Percentiles rank a stretch among this genome's conserved stretches.
Conservation (phyloP, 2,113 vertebrate species). For the Salvator merianae region DNA sequence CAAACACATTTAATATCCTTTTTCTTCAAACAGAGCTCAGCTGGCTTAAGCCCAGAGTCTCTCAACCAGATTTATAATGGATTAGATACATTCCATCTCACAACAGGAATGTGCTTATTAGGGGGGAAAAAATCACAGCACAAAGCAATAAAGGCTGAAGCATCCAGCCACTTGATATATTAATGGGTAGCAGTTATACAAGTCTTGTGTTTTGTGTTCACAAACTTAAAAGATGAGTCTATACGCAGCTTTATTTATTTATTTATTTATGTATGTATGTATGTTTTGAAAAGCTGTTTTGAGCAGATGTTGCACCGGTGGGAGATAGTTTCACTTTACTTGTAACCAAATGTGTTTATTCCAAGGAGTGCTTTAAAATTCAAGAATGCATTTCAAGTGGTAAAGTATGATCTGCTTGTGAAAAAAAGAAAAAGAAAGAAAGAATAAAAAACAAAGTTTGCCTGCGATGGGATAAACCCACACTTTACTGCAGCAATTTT, state of each 20-base stretch:
- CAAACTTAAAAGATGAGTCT: slow-evolving; percentile 43
- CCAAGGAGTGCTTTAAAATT: not conserved
- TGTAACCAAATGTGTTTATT: not conserved
- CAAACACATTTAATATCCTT: slow-evolving; percentile 72
- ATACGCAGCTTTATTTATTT: slow-evolving; percentile 28
- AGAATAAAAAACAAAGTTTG: too few relatives aligned
- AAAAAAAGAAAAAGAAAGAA: too few relatives aligned
- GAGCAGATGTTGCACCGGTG: not conserved
- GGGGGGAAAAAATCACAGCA: slow-evolving; percentile 55
- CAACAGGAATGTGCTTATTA: slow-evolving; percentile 76
- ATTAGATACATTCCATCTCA: slow-evolving; percentile 73
- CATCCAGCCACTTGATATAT: slow-evolving; percentile 44
- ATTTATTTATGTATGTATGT: slow-evolving; percentile 12
- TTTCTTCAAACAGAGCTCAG: slow-evolving; percentile 72
- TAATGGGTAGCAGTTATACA: slow-evolving; percentile 53
- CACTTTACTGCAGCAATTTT: not conserved
- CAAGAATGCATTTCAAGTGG: not conserved
- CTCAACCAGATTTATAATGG: slow-evolving; percentile 75
- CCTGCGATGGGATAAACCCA: not conserved
- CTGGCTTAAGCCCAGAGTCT: slow-evolving; percentile 72
- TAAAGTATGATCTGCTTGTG: not conserved
- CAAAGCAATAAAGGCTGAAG: slow-evolving; percentile 65
- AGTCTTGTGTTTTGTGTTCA: slow-evolving; percentile 20
- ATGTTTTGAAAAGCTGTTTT: not conserved
- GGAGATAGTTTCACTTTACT: not conserved